Conservation (phyloP, 2,113 vertebrate species). For the Lamprotornis superbus region DNA sequence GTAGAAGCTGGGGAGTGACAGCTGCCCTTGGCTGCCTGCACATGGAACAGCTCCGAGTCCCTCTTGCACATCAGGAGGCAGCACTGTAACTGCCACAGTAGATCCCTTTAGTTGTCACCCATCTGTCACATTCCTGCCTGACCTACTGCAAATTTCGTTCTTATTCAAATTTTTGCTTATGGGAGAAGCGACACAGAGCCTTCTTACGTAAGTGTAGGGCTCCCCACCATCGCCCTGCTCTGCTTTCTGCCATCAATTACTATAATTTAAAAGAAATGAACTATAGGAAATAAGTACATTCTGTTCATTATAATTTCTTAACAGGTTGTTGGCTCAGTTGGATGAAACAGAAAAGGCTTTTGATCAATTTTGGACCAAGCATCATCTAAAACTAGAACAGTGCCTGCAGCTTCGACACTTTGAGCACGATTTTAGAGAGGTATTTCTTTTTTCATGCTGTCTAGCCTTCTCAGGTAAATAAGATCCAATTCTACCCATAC, state of each 20-base stretch:
- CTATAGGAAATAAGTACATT: not conserved
- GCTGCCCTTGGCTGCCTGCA: not conserved
- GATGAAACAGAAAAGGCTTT: conserved; percentile 94
- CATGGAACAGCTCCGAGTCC: not conserved
- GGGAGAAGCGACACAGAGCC: not conserved
- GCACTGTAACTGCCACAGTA: not conserved
- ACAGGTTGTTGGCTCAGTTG: conserved; percentile 88
- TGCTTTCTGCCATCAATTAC: not conserved
- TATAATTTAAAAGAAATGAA: not conserved
- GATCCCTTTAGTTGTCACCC: not conserved
- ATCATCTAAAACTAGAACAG: conserved; percentile 90
- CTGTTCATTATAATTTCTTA: conserved; percentile 29
- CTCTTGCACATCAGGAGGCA: not conserved
- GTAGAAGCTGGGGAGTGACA: not conserved
- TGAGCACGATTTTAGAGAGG: conserved; percentile 92
- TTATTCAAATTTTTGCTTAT: not conserved
- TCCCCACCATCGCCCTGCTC: not conserved
- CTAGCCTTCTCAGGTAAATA: not conserved
- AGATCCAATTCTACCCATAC: not conserved
- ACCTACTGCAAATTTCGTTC: not conserved
- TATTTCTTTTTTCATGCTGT: conserved; percentile 51
- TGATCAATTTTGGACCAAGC: conserved; percentile 90
- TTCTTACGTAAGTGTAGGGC: not conserved
- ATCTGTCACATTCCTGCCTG: not conserved
- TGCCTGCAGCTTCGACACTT: conserved; percentile 94